phyloP scores from a whole-genome alignment of 2,888 invertebrate species.

The Griposia aprilina region DNA sequence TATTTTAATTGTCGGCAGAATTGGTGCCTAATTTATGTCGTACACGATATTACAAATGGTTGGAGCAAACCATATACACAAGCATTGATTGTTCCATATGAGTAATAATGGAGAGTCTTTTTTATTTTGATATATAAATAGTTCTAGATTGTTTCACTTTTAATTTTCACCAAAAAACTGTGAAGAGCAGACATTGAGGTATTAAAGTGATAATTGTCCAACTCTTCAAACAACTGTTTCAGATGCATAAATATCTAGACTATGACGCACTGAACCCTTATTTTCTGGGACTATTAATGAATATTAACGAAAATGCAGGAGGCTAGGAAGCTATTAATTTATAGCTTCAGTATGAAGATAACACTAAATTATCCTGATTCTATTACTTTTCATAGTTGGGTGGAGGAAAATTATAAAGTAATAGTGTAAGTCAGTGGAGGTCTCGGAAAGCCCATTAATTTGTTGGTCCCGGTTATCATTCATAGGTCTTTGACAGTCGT shows the following conservation, averaged over 20 bases:
- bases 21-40: neutral
- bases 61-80: neutral
- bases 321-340: conserved; percentile 6
- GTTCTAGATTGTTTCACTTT: neutral
- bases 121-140: neutral
- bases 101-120: neutral
- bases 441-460: neutral
- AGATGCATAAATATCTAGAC: neutral
- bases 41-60: neutral
- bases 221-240: neutral
- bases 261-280: conserved; percentile 11
- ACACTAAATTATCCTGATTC: neutral
- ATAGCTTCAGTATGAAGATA: conserved; percentile 6
- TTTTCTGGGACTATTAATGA: neutral
- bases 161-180: neutral
- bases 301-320: conserved; percentile 20
- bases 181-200: neutral
- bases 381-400: neutral
- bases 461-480: neutral
- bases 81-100: too few relatives aligned
- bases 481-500: neutral
- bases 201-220: neutral
- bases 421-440: neutral
- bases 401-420: neutral
- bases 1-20: neutral